These are phyloP conservation scores for Lithosia quadra DNA, from an alignment of 2,888 invertebrate genomes.

Conservation along the genomic window DNA sequence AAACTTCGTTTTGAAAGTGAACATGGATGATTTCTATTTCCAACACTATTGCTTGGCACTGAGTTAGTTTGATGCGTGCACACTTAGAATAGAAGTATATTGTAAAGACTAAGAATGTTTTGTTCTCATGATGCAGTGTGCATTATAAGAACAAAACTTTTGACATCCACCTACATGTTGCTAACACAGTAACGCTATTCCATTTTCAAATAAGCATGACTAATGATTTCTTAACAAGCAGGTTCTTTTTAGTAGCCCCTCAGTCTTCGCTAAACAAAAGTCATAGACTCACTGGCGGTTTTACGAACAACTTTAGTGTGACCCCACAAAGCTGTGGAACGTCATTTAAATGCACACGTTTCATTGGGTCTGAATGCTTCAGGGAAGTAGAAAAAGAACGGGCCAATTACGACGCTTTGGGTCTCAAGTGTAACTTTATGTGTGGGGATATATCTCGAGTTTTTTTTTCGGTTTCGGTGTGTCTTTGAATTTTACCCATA, in stretches of 20 bases:
- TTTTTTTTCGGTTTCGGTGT: constrained; percentile 71
- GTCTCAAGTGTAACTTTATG: constrained; percentile 83
- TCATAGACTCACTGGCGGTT: constrained; percentile 76
- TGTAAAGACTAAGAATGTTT: constrained; percentile 22
- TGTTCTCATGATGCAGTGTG: constrained; percentile 16
- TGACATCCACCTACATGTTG: constrained; percentile 32
- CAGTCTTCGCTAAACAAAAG: constrained; percentile 76
- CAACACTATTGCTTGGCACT: neutral
- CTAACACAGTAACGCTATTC: constrained; percentile 46
- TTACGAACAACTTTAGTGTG: constrained; percentile 83
- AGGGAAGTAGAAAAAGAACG: constrained; percentile 86
- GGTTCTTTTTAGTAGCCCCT: constrained; percentile 76
- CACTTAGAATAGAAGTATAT: constrained; percentile 15
- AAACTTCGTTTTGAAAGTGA: neutral
- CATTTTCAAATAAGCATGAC: constrained; percentile 78
- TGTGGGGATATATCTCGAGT: constrained; percentile 70
- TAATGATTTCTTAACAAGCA: constrained; percentile 82
- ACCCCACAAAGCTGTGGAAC: constrained; percentile 85
- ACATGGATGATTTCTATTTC: neutral
- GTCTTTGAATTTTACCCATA: constrained; percentile 37
- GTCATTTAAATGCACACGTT: constrained; percentile 88
- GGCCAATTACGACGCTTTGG: constrained; percentile 86
- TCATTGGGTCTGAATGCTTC: constrained; percentile 87
- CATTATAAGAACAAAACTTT: constrained; percentile 26
- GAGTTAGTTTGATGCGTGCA: constrained; percentile 22